Percentiles rank a stretch among this genome's conserved stretches.
Conservation (phyloP, 2,113 vertebrate genomes). For the Nothobranchius furzeri region DNA sequence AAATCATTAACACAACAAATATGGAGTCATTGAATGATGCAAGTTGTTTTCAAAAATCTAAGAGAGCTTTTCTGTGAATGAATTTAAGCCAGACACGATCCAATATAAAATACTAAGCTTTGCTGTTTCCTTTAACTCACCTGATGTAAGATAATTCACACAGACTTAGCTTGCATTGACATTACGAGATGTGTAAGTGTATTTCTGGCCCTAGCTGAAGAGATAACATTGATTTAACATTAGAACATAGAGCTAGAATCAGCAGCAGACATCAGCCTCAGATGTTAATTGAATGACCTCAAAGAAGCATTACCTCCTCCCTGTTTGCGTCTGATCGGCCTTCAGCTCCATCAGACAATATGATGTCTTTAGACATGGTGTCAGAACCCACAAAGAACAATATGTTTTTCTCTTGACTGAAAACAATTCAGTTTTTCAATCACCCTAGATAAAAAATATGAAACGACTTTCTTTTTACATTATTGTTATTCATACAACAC, state of each 20-base stretch:
- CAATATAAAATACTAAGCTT: too few relatives aligned
- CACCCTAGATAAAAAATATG: not conserved
- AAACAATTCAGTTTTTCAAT: not conserved
- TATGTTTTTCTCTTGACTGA: slow-evolving; percentile 31
- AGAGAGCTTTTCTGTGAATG: too few relatives aligned
- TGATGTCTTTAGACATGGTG: slow-evolving; percentile 27
- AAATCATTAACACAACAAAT: too few relatives aligned
- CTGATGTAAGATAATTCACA: too few relatives aligned
- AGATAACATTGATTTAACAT: slow-evolving; percentile 6
- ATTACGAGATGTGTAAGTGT: not conserved
- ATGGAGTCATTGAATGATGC: too few relatives aligned
- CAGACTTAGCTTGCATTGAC: too few relatives aligned
- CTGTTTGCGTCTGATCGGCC: slow-evolving; percentile 43
- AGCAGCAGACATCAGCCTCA: slow-evolving; percentile 47
- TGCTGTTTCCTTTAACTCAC: too few relatives aligned
- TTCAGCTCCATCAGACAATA: slow-evolving; percentile 21
- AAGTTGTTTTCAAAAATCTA: too few relatives aligned
- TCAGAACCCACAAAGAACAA: slow-evolving; percentile 25
- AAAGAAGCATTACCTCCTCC: slow-evolving; percentile 31
- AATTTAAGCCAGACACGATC: too few relatives aligned
- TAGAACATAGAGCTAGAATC: slow-evolving; percentile 15
- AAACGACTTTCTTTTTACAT: not conserved
- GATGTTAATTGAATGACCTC: slow-evolving; percentile 68
- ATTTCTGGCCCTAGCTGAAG: not conserved
- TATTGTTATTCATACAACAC: not conserved